Evolutionary conservation across 2,888 invertebrate species (phyloP).

Genomic region (Helleia helle): DNA sequence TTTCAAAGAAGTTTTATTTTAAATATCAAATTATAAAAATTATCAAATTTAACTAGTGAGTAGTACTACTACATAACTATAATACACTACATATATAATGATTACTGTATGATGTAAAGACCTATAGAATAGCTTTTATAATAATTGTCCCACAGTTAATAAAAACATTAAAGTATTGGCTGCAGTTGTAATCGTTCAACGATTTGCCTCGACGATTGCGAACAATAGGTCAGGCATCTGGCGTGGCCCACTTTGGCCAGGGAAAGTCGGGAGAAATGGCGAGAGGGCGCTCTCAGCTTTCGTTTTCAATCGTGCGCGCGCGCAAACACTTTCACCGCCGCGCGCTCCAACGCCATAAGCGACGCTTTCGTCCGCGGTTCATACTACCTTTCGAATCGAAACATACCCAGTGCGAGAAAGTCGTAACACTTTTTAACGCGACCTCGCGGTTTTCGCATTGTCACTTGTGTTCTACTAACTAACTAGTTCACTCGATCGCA

Average conservation of each 20-base stretch:
- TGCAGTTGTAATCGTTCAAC: neutral
- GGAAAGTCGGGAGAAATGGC: conserved; percentile 73
- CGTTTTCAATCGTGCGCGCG: conserved; percentile 65
- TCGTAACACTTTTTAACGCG: conserved; percentile 71
- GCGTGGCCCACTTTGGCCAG: conserved; percentile 63
- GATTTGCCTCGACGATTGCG: conserved; percentile 33
- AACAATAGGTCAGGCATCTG: conserved; percentile 65
- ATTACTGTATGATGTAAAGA: too few relatives aligned
- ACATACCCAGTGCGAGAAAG: conserved; percentile 60
- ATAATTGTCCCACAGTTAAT: too few relatives aligned
- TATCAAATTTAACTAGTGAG: too few relatives aligned
- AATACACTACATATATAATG: too few relatives aligned
- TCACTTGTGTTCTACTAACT: conserved; percentile 57
- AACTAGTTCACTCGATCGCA: conserved; percentile 61
- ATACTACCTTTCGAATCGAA: conserved; percentile 50
- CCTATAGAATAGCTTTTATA: too few relatives aligned
- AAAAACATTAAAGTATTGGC: too few relatives aligned
- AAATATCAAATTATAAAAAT: too few relatives aligned
- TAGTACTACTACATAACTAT: too few relatives aligned
- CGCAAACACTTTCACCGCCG: conserved; percentile 67
- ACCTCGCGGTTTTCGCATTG: conserved; percentile 67
- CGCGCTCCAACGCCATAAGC: conserved; percentile 55
- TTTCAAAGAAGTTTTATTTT: too few relatives aligned
- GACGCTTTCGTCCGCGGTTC: conserved; percentile 45
- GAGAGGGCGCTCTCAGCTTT: conserved; percentile 71